Evolutionary conservation across 30 jellyfish, hydroid and myxozoan genomes (phyloP).

Genomic region (Pseudorhiza aurosa): DNA sequence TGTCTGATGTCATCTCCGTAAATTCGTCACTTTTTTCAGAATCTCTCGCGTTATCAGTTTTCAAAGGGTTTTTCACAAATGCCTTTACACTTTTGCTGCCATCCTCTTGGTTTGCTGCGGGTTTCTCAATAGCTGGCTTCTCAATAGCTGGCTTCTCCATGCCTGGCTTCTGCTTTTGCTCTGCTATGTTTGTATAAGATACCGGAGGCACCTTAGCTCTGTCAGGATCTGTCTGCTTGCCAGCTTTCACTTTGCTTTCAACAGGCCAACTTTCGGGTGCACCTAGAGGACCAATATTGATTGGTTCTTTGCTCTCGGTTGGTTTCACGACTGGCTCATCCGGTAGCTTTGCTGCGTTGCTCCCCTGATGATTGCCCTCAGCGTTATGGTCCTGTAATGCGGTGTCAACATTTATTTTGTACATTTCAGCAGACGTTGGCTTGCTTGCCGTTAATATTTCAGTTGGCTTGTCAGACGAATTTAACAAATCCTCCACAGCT

Average conservation of each 20-base stretch:
- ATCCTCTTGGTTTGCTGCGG: not conserved
- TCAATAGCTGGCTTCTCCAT: not conserved
- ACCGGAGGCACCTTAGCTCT: constrained; percentile 55
- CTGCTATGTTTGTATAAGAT: constrained; percentile 34
- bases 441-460: not conserved
- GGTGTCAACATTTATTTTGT: constrained; percentile 45
- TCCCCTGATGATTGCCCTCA: constrained; percentile 10
- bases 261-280: constrained; percentile 94
- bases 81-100: not conserved
- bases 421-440: constrained; percentile 47
- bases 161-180: constrained; percentile 49
- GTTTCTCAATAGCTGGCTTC: constrained; percentile 13
- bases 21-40: constrained; percentile 3
- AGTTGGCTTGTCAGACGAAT: not conserved
- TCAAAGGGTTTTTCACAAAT: not conserved
- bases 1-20: not conserved
- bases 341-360: not conserved
- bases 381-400: constrained; percentile 18
- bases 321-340: constrained; percentile 17
- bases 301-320: constrained; percentile 10
- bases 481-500: not conserved
- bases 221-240: constrained; percentile 34
- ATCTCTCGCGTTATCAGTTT: not conserved
- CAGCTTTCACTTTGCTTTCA: constrained; percentile 28
- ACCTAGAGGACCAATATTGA: constrained; percentile 43